Conservation (phyloP, 2,113 vertebrate genomes). For the Propithecus coquereli region DNA sequence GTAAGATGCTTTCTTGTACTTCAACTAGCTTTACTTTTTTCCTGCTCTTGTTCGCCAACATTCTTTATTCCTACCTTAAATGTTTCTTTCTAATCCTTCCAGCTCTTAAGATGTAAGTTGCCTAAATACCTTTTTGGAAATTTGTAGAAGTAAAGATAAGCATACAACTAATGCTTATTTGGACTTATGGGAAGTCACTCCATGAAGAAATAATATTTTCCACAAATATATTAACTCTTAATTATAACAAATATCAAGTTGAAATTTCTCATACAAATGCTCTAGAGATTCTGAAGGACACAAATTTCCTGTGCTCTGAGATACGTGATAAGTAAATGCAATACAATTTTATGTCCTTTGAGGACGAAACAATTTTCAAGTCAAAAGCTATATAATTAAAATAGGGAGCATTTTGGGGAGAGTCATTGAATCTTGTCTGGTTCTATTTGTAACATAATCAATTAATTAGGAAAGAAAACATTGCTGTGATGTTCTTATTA, state of each 20-base stretch:
- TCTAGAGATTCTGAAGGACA: background rate
- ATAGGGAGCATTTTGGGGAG: background rate
- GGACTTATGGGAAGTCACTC: background rate
- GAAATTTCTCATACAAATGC: background rate
- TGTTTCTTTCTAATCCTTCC: background rate
- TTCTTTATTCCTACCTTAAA: background rate
- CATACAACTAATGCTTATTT: background rate
- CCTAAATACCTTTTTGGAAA: background rate
- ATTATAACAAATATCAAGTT: background rate
- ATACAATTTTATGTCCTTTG: background rate
- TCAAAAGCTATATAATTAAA: background rate
- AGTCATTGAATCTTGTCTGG: constrained; percentile 17
- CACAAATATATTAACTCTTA: background rate
- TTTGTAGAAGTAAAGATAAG: background rate
- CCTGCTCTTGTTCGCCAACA: background rate
- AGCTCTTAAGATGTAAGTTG: background rate
- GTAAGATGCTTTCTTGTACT: background rate
- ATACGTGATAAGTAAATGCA: background rate
- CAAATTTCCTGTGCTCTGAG: background rate
- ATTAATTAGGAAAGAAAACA: constrained; percentile 18
- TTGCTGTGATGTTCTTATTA: background rate
- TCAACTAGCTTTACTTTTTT: background rate
- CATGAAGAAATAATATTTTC: background rate
- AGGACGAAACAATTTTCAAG: background rate
- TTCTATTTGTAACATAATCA: background rate